A percentile compares a stretch with the other conserved stretches of the same genome.
phyloP scores from a whole-genome alignment of 2,888 invertebrate genomes.

The Dicyrtoma fusca region DNA sequence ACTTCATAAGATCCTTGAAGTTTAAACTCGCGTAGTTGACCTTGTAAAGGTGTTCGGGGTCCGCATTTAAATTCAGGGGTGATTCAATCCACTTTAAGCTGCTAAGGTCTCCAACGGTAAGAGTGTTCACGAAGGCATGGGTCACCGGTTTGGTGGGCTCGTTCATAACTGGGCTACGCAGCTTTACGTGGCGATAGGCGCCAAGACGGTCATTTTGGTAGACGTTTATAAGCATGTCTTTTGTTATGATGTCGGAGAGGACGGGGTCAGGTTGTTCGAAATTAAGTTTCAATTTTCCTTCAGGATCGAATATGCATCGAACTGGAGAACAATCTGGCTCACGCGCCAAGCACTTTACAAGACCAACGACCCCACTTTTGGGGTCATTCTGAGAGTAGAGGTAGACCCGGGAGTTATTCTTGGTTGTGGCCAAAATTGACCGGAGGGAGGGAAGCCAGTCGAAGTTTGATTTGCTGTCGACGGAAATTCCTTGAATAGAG shows the following conservation, averaged over 20 bases:
- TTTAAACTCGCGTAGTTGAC: slow-evolving; percentile 83
- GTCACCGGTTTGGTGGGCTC: slow-evolving; percentile 61
- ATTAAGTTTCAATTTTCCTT: slow-evolving; percentile 7
- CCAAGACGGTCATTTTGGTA: slow-evolving; percentile 76
- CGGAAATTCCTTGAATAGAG: slow-evolving; percentile 65
- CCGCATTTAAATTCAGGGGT: background rate
- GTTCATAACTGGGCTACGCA: slow-evolving; percentile 60
- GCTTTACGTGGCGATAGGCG: slow-evolving; percentile 76
- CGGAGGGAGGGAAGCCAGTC: slow-evolving; percentile 81
- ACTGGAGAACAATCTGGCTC: slow-evolving; percentile 83
- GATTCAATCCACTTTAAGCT: slow-evolving; percentile 77
- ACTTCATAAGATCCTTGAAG: slow-evolving; percentile 93
- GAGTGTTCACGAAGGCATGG: slow-evolving; percentile 77
- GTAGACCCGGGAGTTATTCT: slow-evolving; percentile 64
- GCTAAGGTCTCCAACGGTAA: slow-evolving; percentile 81
- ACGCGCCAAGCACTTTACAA: slow-evolving; percentile 84
- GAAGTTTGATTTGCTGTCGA: slow-evolving; percentile 72
- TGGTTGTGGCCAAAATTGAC: slow-evolving; percentile 29
- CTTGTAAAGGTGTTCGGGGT: slow-evolving; percentile 55
- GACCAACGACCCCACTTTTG: slow-evolving; percentile 78
- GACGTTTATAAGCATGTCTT: slow-evolving; percentile 37
- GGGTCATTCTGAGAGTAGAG: slow-evolving; percentile 71
- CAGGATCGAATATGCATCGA: slow-evolving; percentile 62
- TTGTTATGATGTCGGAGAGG: slow-evolving; percentile 4
- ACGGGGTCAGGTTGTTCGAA: background rate